Evolutionary conservation across 2,888 invertebrate species (phyloP).

Genomic region (Stenolophus ochropezus): DNA sequence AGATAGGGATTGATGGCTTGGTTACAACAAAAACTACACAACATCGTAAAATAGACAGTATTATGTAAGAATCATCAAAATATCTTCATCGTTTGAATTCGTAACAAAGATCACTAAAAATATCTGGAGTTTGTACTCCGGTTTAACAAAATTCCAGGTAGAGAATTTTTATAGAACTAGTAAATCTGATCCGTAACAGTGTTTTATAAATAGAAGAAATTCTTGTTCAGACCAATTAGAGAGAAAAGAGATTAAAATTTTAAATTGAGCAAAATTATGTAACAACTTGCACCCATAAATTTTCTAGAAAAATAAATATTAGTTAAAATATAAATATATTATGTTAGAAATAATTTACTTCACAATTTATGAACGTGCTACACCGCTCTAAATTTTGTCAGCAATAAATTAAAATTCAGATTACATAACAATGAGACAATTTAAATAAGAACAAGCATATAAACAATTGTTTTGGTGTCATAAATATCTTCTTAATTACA

Average conservation of each 20-base stretch:
- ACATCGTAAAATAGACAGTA: no score
- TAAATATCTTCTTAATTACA: conserved; percentile 37
- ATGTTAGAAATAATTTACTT: not conserved
- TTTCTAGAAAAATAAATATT: not conserved
- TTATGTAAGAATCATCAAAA: no score
- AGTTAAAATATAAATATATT: not conserved
- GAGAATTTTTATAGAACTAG: no score
- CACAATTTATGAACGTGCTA: not conserved
- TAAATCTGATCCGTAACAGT: no score
- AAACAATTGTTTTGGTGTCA: conserved; percentile 24
- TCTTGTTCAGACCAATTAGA: not conserved
- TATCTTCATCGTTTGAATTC: no score
- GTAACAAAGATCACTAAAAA: no score
- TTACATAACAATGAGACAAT: conserved; percentile 12
- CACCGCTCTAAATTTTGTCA: not conserved
- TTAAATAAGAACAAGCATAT: conserved; percentile 40
- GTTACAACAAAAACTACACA: no score
- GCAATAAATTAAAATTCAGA: conserved; percentile 4
- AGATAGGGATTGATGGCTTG: not conserved
- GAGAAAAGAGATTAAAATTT: not conserved
- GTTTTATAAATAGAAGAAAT: not conserved
- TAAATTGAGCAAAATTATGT: not conserved
- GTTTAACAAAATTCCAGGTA: no score
- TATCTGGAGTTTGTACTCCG: no score
- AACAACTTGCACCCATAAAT: not conserved